Evolutionary conservation across 2,113 vertebrate genomes (phyloP), one percentile per base, ranked within the genome.

Genomic region (Anser brachyrhynchus): DNA sequence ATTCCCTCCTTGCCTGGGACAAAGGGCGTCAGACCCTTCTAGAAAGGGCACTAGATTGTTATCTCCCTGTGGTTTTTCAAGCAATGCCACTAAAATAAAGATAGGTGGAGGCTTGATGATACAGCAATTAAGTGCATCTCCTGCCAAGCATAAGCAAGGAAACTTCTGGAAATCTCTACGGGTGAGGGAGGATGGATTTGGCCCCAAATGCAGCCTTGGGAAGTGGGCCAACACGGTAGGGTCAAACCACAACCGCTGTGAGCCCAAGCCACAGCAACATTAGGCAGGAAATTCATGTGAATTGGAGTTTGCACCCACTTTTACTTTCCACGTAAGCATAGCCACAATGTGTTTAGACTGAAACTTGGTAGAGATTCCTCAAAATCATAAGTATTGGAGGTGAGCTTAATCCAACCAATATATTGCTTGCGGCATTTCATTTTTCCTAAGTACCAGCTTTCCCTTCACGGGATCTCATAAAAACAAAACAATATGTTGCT

Each of bases 381-480:
- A 87, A 86, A 90, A 84, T 92, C 58, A 2, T 35, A 83, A 7
- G 2, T 83, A 37, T n/a, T 62, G 66, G 67, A 89, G 41, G 91
- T 35, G 62, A 93, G 84, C 86, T 89, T 95, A 96, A 96, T 84
- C 84, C 70, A 72, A 58, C 11, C 93, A 84, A 82, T 87, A 94
- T 92, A 94, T 52, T 91, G 90, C 80, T 94, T 57, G n/a, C 86
- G 88, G 74, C 73, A 84, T 94, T 95, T 94, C 69, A 87, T 93
- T 95, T 95, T 94, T 90, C 55, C 43, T 70, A 91, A 92, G 83
- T 73, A 84, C 61, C 58, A 92, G 80, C 83, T 81, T 94, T 93
- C 84, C 70, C 84, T 96, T 95, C 95, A 95, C 81, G 87, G 80
- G 71, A 58, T 85, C 89, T 95, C 93, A 89, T 96, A 94, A 97